These are phyloP conservation scores for Spilosoma lubricipeda DNA, from an alignment of 2,888 invertebrate genomes.

Conservation along the genomic window DNA sequence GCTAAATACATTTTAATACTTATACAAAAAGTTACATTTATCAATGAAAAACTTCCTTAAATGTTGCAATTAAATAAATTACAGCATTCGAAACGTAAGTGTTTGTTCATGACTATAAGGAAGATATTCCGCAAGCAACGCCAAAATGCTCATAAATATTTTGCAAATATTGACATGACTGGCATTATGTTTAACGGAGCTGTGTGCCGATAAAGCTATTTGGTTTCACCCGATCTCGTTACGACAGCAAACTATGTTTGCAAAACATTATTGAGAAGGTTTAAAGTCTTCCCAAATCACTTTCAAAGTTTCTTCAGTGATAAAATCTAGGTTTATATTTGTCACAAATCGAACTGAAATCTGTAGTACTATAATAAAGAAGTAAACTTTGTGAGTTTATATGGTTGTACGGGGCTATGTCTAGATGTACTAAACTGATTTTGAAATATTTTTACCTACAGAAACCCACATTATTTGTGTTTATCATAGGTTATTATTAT, in stretches of 20 bases:
- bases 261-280: not conserved
- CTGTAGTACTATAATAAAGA: too few relatives aligned
- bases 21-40: not conserved
- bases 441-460: too few relatives aligned
- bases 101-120: not conserved
- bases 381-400: too few relatives aligned
- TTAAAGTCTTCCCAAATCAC: not conserved
- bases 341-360: too few relatives aligned
- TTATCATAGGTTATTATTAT: too few relatives aligned
- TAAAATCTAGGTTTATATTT: not conserved
- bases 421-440: too few relatives aligned
- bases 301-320: not conserved
- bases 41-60: not conserved
- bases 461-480: too few relatives aligned
- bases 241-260: constrained; percentile 28
- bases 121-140: not conserved
- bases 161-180: constrained; percentile 18
- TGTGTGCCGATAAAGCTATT: constrained; percentile 22
- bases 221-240: constrained; percentile 22
- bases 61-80: not conserved
- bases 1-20: too few relatives aligned
- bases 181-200: constrained; percentile 15
- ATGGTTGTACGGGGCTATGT: too few relatives aligned
- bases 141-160: constrained; percentile 8
- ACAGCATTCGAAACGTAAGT: not conserved